Conservation (phyloP, 2,888 invertebrate genomes). For the Pseudeuparius sepicola region DNA sequence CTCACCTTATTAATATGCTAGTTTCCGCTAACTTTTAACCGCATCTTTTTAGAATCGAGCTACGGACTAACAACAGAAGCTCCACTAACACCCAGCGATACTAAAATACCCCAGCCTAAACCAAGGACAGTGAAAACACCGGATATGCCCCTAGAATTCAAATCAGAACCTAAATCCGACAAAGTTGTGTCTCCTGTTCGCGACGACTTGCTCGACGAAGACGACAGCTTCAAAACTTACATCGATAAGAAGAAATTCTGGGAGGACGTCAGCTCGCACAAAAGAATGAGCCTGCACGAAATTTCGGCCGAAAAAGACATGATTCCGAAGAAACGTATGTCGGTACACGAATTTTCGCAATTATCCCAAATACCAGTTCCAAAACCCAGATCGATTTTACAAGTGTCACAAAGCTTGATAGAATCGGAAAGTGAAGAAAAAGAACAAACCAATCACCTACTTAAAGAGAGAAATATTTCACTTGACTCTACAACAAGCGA, state of each 20-base stretch:
- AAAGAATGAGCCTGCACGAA: slow-evolving; percentile 33
- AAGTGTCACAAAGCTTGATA: slow-evolving; percentile 28
- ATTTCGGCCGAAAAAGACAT: slow-evolving; percentile 22
- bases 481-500: slow-evolving; percentile 25
- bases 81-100: slow-evolving; percentile 34
- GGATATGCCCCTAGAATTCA: slow-evolving; percentile 26
- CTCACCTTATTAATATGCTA: slow-evolving; percentile 28
- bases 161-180: slow-evolving; percentile 22
- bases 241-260: slow-evolving; percentile 44
- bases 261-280: slow-evolving; percentile 38
- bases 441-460: too few species aligned
- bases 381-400: slow-evolving; percentile 36
- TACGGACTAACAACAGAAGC: slow-evolving; percentile 35
- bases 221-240: slow-evolving; percentile 36
- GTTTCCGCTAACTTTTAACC: slow-evolving; percentile 38
- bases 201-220: slow-evolving; percentile 31
- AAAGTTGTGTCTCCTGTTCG: slow-evolving; percentile 32
- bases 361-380: slow-evolving; percentile 35
- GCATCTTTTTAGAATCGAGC: slow-evolving; percentile 40
- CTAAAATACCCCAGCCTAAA: slow-evolving; percentile 41
- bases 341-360: slow-evolving; percentile 34
- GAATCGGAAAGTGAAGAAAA: slow-evolving; percentile 21
- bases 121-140: slow-evolving; percentile 36
- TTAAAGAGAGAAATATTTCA: slow-evolving; percentile 22
- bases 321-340: slow-evolving; percentile 30